Percentiles rank a stretch among this genome's conserved stretches.
Conservation (phyloP, 2,797 vertebrate species). For the Brachyalestes nurse region DNA sequence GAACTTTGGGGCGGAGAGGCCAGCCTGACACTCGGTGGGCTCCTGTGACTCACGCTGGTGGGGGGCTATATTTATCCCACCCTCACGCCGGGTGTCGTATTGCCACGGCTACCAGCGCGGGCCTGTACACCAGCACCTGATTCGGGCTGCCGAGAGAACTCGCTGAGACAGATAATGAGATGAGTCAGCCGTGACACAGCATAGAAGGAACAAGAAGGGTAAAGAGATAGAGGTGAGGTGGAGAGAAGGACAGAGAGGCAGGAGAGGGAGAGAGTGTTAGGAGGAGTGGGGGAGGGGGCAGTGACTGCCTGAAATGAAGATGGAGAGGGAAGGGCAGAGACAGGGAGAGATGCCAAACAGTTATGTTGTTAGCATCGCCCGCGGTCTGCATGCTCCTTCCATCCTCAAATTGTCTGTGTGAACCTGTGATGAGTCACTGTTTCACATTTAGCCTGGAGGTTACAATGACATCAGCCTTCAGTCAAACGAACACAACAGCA, state of each 20-base stretch:
- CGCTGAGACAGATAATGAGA: slow-evolving; percentile 78
- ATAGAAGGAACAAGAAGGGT: slow-evolving; percentile 51
- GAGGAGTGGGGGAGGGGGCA: background rate
- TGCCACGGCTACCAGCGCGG: slow-evolving; percentile 28
- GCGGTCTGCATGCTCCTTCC: slow-evolving; percentile 9
- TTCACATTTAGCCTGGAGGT: slow-evolving; percentile 16
- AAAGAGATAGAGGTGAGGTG: slow-evolving; percentile 19
- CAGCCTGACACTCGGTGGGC: slow-evolving; percentile 30
- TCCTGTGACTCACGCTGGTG: slow-evolving; percentile 52
- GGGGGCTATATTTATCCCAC: slow-evolving; percentile 57
- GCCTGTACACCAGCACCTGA: slow-evolving; percentile 43
- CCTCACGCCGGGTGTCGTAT: slow-evolving; percentile 51
- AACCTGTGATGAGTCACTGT: slow-evolving; percentile 6
- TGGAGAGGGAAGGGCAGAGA: slow-evolving; percentile 9
- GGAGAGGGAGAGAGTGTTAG: background rate
- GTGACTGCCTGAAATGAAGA: slow-evolving; percentile 8
- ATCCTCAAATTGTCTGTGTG: background rate
- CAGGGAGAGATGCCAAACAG: slow-evolving; percentile 18
- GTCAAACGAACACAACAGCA: background rate
- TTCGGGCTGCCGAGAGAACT: slow-evolving; percentile 46
- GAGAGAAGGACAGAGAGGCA: slow-evolving; percentile 53
- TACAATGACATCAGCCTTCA: slow-evolving; percentile 5
- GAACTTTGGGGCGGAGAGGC: slow-evolving; percentile 48
- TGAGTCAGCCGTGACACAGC: slow-evolving; percentile 73
- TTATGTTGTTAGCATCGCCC: slow-evolving; percentile 10